phyloP scores from a whole-genome alignment of 2,797 vertebrate genomes.

The Calcarius lapponicus region DNA sequence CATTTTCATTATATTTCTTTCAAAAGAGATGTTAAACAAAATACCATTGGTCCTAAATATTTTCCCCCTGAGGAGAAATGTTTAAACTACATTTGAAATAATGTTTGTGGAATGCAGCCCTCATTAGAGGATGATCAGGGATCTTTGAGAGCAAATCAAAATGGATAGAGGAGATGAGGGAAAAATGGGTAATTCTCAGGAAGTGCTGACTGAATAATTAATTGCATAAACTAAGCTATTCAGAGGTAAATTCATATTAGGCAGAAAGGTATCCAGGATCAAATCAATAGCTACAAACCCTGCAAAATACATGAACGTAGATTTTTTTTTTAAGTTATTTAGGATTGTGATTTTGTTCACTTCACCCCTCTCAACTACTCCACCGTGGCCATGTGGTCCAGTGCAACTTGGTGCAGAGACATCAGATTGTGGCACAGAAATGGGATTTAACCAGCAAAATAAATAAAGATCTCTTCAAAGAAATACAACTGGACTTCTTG shows the following conservation, averaged over 20 bases:
- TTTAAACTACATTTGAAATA: background rate
- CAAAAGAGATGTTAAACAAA: slow-evolving; percentile 17
- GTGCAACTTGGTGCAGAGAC: rapidly evolving
- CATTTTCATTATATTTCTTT: slow-evolving; percentile 24
- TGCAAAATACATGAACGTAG: rapidly evolving
- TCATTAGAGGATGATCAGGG: background rate
- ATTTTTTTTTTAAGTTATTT: background rate
- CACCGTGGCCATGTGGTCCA: rapidly evolving
- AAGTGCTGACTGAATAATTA: background rate
- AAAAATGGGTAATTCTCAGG: background rate
- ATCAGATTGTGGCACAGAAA: background rate
- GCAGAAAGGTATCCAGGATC: background rate
- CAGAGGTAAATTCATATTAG: background rate
- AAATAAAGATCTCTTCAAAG: background rate
- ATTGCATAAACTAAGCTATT: background rate
- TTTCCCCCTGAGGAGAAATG: background rate
- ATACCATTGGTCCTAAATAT: background rate
- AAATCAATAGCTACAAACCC: background rate
- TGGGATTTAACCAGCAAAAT: background rate
- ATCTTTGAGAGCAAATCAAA: background rate
- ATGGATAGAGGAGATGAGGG: background rate
- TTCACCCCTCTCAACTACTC: background rate
- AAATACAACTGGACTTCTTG: rapidly evolving
- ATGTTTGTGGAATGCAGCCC: background rate
- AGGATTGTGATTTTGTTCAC: background rate